Evolutionary conservation across 2,888 invertebrate species (phyloP), one percentile per base, ranked within the genome.

Genomic region (Trichopria drosophilae): DNA sequence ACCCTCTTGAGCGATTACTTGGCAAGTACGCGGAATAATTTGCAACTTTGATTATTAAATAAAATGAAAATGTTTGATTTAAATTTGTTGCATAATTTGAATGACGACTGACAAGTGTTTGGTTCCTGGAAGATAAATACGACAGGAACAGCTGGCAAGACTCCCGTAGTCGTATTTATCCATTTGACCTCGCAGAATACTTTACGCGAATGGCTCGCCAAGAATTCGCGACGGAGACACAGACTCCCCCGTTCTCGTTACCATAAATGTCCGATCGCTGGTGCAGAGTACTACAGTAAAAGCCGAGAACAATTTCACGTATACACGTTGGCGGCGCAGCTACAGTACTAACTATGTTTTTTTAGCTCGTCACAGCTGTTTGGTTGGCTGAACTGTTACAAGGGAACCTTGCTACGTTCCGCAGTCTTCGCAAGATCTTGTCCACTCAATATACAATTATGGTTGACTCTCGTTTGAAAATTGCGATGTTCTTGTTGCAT

Each of bases 351-450:
- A 74, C 70, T 68, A 70, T 69, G 64, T 72, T 71, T 74, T 72
- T 73, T 73, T 73, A 73, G 72, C 72, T 74, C 73, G 68, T 71
- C 71, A 71, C 71, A 70, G 73, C 72, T 73, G 72, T 73, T 71
- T 74, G 71, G 71, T 75, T 75, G 73, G 74, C 75, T 75, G 75
- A 73, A 75, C 74, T 75, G 75, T 75, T 68, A 75, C 70, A 75
- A 75, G 73, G 75, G 75, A 75, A 75, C 75, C 75, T 73, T 75
- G 71, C 69, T 74, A 75, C 75, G 74, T 75, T 75, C 75, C 75
- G 64, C 75, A 75, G 73, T 75, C 73, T 68, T 72, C 73, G 69
- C 73, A 73, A 73, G 63, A 64, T 63, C 61, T 66, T 65, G 65
- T 68, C 61, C 59, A 62, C 64, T 63, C 64, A 64, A 61, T 66